Percentiles rank a stretch among this genome's conserved stretches.
Conservation (phyloP, 1,140 invertebrate genomes). For the Centruroides sculpturatus region DNA sequence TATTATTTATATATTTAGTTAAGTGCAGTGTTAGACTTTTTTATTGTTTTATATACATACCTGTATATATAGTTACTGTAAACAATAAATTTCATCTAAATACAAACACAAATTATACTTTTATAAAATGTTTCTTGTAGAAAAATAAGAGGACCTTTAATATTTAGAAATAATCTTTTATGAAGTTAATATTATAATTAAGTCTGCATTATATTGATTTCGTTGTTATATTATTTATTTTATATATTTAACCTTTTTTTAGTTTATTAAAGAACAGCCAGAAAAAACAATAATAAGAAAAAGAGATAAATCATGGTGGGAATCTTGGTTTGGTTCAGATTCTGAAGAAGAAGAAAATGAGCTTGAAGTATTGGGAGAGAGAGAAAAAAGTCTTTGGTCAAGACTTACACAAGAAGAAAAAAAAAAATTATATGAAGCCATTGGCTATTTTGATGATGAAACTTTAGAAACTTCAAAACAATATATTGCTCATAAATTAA, state of each 20-base stretch:
- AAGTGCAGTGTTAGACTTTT: too few relatives aligned
- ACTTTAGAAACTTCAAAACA: neutral
- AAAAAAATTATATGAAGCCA: slow-evolving; percentile 6
- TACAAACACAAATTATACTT: too few relatives aligned
- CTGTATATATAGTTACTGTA: too few relatives aligned
- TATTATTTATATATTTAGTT: too few relatives aligned
- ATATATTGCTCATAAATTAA: slow-evolving; percentile 44
- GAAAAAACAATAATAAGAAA: slow-evolving; percentile 19
- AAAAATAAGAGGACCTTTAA: too few relatives aligned
- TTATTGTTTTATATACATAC: too few relatives aligned
- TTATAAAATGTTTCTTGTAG: too few relatives aligned
- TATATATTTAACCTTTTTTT: neutral
- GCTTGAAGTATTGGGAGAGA: neutral
- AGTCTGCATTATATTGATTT: too few relatives aligned
- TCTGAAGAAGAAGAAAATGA: neutral
- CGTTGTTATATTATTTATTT: too few relatives aligned
- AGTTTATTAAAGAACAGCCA: slow-evolving; percentile 41
- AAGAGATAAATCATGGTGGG: slow-evolving; percentile 2
- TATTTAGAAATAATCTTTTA: too few relatives aligned
- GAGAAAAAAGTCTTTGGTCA: slow-evolving; percentile 8
- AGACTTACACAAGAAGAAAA: slow-evolving; percentile 9
- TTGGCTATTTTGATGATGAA: neutral
- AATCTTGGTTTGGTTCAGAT: slow-evolving; percentile 5
- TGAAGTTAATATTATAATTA: too few relatives aligned
- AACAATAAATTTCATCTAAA: too few relatives aligned